phyloP scores from a whole-genome alignment of 2,113 vertebrate species.

The Neofelis nebulosa region DNA sequence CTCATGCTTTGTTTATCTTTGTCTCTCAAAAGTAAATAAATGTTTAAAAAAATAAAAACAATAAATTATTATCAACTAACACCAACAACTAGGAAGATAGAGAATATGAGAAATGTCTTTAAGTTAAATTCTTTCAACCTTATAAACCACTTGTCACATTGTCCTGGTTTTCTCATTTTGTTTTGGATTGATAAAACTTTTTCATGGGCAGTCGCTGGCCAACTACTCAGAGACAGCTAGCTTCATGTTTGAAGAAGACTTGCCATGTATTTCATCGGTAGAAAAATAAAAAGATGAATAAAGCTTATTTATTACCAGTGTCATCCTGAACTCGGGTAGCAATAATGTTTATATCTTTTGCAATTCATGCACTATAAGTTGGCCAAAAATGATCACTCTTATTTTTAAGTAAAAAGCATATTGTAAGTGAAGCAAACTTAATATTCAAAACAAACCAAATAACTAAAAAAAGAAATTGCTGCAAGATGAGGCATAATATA shows the following conservation, averaged over 20 bases:
- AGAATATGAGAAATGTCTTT: neutral
- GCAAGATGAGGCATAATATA: neutral
- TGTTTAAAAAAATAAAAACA: neutral
- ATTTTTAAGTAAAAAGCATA: neutral
- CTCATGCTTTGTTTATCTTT: no score
- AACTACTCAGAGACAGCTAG: neutral
- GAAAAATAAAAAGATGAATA: neutral
- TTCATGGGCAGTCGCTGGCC: neutral
- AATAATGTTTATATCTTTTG: neutral
- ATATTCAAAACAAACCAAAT: neutral
- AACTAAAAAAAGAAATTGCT: neutral
- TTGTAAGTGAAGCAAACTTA: neutral
- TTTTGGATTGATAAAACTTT: neutral
- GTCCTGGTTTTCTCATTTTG: neutral
- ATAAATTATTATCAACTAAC: neutral
- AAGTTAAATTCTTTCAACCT: neutral
- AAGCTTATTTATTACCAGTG: neutral
- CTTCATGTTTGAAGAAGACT: neutral
- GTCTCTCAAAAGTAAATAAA: no score
- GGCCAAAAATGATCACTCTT: neutral
- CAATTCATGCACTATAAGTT: neutral
- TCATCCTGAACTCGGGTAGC: neutral
- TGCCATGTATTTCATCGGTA: neutral
- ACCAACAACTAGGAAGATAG: neutral
- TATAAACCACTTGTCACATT: neutral